Conservation (phyloP, 2,113 vertebrate genomes). For the Engystomops pustulosus region DNA sequence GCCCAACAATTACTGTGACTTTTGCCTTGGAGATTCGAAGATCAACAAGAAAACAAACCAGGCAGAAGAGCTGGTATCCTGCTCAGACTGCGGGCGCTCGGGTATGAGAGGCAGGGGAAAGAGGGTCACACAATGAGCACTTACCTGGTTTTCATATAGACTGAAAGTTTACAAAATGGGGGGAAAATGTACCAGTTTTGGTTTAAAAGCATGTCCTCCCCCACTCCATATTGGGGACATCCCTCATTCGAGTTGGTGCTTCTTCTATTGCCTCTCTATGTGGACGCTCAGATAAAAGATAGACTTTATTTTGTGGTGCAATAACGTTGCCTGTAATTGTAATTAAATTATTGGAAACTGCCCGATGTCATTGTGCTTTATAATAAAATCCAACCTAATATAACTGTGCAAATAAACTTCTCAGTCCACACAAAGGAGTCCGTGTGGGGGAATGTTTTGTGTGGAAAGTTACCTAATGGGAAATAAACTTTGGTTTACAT, state of each 20-base stretch:
- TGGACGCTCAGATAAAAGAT: neutral
- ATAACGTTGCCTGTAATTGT: conserved; percentile 37
- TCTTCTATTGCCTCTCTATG: conserved; percentile 6
- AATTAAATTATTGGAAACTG: conserved; percentile 20
- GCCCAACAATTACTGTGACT: conserved; percentile 97
- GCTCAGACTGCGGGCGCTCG: conserved; percentile 94
- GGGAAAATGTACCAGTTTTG: neutral
- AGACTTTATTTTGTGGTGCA: conserved; percentile 43
- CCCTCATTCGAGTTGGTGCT: neutral
- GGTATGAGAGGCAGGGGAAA: conserved; percentile 70
- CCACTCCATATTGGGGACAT: neutral
- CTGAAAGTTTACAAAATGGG: conserved; percentile 21
- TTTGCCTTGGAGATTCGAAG: conserved; percentile 94
- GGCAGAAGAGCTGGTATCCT: conserved; percentile 92
- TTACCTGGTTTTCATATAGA: conserved; percentile 21
- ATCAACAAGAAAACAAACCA: conserved; percentile 96
- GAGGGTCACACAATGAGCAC: conserved; percentile 31
- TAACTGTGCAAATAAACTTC: conserved; percentile 41
- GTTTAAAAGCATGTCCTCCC: neutral
- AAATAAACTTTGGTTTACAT: too few relatives aligned
- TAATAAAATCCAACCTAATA: conserved; percentile 28
- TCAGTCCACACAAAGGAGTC: neutral
- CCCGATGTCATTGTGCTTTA: conserved; percentile 2
- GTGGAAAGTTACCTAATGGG: too few relatives aligned
- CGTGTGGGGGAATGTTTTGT: conserved; percentile 17